Evolutionary conservation across 1,140 invertebrate species (phyloP).

Genomic region (Muscidifurax raptorellus): DNA sequence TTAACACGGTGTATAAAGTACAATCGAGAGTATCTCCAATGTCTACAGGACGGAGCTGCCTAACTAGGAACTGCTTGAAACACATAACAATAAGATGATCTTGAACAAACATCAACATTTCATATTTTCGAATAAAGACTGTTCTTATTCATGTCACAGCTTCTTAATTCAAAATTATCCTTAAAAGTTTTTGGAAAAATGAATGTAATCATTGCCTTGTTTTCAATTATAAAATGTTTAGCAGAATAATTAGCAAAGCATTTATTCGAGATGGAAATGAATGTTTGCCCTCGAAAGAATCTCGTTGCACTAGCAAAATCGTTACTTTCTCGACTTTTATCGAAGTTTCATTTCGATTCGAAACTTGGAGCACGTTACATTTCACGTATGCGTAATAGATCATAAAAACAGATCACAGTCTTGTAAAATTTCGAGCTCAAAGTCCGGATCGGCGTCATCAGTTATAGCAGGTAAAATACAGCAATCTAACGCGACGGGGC

Average conservation of each 20-base stretch:
- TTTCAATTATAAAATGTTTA: neutral
- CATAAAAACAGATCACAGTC: slow-evolving; percentile 69
- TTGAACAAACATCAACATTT: slow-evolving; percentile 23
- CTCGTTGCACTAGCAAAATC: slow-evolving; percentile 7
- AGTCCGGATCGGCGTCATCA: neutral
- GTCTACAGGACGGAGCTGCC: slow-evolving; percentile 58
- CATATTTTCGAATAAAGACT: slow-evolving; percentile 11
- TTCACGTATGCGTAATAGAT: slow-evolving; percentile 54
- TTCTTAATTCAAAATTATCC: neutral
- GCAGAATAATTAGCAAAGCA: neutral
- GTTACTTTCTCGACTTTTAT: neutral
- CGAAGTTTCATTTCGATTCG: neutral
- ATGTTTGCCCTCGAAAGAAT: neutral
- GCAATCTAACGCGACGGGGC: neutral
- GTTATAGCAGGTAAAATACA: neutral
- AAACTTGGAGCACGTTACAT: neutral
- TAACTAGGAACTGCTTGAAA: slow-evolving; percentile 61
- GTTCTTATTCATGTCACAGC: neutral
- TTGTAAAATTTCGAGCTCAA: slow-evolving; percentile 41
- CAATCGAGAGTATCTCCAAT: slow-evolving; percentile 40
- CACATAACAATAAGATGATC: slow-evolving; percentile 51
- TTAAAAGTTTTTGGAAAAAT: neutral
- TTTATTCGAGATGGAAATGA: neutral
- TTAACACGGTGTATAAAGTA: slow-evolving; percentile 13
- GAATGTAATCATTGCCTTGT: neutral